Evolutionary conservation across 2,797 vertebrate genomes (phyloP), one percentile per base, ranked within the genome.

Genomic region (Mastacembelus armatus): DNA sequence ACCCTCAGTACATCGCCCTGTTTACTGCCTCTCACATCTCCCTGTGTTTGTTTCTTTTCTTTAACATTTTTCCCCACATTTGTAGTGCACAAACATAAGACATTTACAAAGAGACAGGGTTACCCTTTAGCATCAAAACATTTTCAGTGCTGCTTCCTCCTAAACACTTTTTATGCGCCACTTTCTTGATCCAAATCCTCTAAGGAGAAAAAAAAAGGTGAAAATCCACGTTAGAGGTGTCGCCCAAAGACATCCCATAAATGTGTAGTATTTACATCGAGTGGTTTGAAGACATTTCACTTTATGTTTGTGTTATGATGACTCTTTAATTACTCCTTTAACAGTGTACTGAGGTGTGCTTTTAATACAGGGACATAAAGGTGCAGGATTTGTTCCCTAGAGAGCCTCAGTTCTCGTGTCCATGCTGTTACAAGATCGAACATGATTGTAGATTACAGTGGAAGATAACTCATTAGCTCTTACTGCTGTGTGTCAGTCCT

Each of bases 191-290:
- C 24, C 60, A 26, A 69, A 19, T 35, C 3, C 14, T 42, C 26
- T 26, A 5, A 4, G 4, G 4, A 21, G 3, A 29, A 2, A 32
- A n/a, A n/a, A 6, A 16, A 48, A 27, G n/a, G n/a, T 36, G 16
- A 66, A 77, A 30, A 60, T 9, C 36, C 21, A 9, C 21, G 29
- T 52, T 19, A 15, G 16, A 16, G 55, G 24, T 30, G 61, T 36
- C 18, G 22, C n/a, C 21, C 27, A 7, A 11, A 11, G 43, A 35
- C 10, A 6, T 43, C 19, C 8, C 18, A 29, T 8, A n/a, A 58
- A 45, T 33, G 14, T 45, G 18, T 24, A 39, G 8, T 14, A 39
- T 65, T 64, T 40, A 44, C 24, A 65, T 44, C 9, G 32, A 29
- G 22, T 38, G 16, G 33, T 27, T 45, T 33, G 30, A 45, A 58